Conservation (phyloP, 1,140 invertebrate genomes). For the Penaeus chinensis region DNA sequence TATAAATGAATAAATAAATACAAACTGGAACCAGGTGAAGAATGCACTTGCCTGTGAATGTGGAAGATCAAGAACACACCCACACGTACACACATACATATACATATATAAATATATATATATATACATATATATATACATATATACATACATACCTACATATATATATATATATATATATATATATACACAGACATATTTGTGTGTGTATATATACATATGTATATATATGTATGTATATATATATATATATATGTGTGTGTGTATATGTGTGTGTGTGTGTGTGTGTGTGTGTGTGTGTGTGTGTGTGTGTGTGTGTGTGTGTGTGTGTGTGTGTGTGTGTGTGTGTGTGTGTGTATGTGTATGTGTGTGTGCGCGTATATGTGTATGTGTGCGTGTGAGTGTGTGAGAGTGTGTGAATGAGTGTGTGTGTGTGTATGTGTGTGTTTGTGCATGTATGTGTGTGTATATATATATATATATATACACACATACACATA, state of each 20-base stretch:
- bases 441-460: not conserved
- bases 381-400: not conserved
- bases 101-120: not conserved
- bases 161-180: slow-evolving; percentile 14
- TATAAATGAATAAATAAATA: too few relatives aligned
- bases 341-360: not conserved
- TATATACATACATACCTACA: not conserved
- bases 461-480: too few relatives aligned
- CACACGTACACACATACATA: not conserved
- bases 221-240: not conserved
- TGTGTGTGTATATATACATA: not conserved
- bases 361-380: not conserved
- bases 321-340: too few relatives aligned
- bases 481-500: too few relatives aligned
- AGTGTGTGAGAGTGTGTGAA: not conserved
- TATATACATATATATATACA: not conserved
- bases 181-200: not conserved
- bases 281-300: not conserved
- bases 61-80: too few relatives aligned
- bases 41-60: too few relatives aligned
- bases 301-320: not conserved
- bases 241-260: not conserved
- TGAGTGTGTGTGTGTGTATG: not conserved
- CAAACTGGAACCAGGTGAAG: too few relatives aligned
- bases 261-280: not conserved